Conservation (phyloP, 2,797 vertebrate genomes). For the Eremophila alpestris region DNA sequence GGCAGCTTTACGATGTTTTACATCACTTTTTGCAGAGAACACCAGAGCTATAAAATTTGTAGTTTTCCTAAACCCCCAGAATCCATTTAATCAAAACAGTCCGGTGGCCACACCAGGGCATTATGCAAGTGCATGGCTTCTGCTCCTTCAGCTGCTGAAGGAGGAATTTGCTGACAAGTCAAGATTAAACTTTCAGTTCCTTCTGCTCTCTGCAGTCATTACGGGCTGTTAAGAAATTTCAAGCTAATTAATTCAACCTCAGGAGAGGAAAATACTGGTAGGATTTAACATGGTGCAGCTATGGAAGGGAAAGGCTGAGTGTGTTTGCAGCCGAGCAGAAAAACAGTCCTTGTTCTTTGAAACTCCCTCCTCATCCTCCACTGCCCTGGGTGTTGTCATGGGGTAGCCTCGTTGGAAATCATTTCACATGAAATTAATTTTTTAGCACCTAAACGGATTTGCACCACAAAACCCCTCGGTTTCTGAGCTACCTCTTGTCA, state of each 20-base stretch:
- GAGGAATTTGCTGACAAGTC: constrained; percentile 55
- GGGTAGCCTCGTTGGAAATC: not conserved
- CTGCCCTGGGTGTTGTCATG: not conserved
- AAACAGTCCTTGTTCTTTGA: not conserved
- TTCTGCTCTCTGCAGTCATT: constrained; percentile 35
- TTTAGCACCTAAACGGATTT: not conserved
- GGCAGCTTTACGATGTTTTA: constrained; percentile 62
- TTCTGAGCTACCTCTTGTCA: not conserved
- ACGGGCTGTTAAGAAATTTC: constrained; percentile 35
- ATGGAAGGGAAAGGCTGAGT: not conserved
- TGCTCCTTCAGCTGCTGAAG: constrained; percentile 7
- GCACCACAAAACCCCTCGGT: not conserved
- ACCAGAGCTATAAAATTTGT: constrained; percentile 54
- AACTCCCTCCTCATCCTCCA: not conserved
- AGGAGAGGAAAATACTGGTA: constrained; percentile 11
- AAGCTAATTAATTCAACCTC: constrained; percentile 51
- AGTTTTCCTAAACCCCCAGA: constrained; percentile 62
- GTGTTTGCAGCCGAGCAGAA: not conserved
- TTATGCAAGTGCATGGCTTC: constrained; percentile 57
- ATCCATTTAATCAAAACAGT: constrained; percentile 66
- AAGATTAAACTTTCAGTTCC: constrained; percentile 37
- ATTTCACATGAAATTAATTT: not conserved
- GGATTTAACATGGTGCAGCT: not conserved
- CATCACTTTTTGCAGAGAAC: constrained; percentile 55
- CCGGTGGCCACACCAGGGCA: not conserved